Conservation (phyloP, 2,888 invertebrate genomes). For the Pammene fasciana region DNA sequence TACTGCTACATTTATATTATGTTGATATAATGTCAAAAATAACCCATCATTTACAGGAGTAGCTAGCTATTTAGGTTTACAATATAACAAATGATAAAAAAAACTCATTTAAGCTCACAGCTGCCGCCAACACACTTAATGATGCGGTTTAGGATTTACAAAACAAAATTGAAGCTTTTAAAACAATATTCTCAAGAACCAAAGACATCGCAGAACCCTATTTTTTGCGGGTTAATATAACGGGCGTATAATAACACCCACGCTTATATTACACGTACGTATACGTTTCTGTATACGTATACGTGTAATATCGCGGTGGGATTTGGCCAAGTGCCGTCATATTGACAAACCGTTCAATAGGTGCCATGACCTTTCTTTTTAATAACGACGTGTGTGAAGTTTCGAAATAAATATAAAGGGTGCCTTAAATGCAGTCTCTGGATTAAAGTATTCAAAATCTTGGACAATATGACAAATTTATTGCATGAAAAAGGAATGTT, state of each 20-base stretch:
- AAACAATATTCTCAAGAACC: not conserved
- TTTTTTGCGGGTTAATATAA: constrained; percentile 8
- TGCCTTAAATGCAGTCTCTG: too few relatives aligned
- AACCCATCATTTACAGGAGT: too few relatives aligned
- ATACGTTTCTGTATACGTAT: too few relatives aligned
- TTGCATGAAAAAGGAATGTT: too few relatives aligned
- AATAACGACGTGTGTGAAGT: not conserved
- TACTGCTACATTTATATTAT: too few relatives aligned
- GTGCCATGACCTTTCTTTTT: constrained; percentile 2
- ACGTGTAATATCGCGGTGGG: constrained; percentile 8
- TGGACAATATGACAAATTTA: too few relatives aligned
- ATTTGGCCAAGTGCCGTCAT: constrained; percentile 1
- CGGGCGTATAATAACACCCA: constrained; percentile 8
- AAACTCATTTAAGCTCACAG: too few relatives aligned
- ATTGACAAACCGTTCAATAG: constrained; percentile 10
- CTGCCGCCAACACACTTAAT: too few relatives aligned
- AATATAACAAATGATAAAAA: too few relatives aligned
- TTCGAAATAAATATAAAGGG: not conserved
- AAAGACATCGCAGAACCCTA: not conserved
- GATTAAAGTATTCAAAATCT: too few relatives aligned
- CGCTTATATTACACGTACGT: not conserved
- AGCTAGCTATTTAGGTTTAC: too few relatives aligned
- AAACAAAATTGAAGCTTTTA: not conserved
- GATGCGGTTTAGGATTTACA: not conserved
- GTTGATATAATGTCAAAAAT: too few relatives aligned